Percentiles rank a stretch among this genome's conserved stretches.
These are phyloP conservation scores for Phalanger gymnotis DNA, from an alignment of 2,797 vertebrate genomes.

Conservation along the genomic window DNA sequence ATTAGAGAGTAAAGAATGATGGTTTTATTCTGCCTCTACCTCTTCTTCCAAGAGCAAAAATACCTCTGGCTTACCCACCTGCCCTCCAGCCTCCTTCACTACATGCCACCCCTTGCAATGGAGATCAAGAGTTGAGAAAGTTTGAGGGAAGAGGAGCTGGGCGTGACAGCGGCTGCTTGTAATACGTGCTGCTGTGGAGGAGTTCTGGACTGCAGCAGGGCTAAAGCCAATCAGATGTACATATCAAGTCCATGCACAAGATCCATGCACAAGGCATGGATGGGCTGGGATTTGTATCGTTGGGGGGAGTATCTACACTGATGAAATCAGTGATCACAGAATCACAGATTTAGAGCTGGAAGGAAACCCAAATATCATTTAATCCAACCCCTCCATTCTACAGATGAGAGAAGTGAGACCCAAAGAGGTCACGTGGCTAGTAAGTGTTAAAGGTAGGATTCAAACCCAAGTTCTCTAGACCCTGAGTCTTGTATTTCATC, in stretches of 20 bases:
- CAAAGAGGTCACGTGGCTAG: background rate
- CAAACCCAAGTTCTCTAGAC: background rate
- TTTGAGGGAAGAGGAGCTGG: background rate
- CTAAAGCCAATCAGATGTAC: background rate
- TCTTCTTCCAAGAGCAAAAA: background rate
- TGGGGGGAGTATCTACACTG: background rate
- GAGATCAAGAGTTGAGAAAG: background rate
- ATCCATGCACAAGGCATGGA: background rate
- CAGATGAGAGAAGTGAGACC: background rate
- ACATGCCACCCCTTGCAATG: background rate
- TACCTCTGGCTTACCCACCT: background rate
- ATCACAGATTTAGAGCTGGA: background rate
- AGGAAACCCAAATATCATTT: background rate
- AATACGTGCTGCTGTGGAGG: background rate
- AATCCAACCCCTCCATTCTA: background rate
- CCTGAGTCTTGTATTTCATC: background rate
- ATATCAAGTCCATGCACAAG: background rate
- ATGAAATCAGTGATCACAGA: background rate
- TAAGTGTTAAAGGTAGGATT: background rate
- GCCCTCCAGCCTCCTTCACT: background rate
- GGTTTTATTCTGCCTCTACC: background rate
- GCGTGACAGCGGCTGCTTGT: background rate
- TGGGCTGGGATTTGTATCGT: background rate
- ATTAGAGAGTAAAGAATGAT: background rate
- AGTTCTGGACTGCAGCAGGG: background rate